Percentiles rank a stretch among this genome's conserved stretches.
These are phyloP conservation scores for Perodicticus potto DNA, from an alignment of 2,797 vertebrate genomes.

Conservation along the genomic window DNA sequence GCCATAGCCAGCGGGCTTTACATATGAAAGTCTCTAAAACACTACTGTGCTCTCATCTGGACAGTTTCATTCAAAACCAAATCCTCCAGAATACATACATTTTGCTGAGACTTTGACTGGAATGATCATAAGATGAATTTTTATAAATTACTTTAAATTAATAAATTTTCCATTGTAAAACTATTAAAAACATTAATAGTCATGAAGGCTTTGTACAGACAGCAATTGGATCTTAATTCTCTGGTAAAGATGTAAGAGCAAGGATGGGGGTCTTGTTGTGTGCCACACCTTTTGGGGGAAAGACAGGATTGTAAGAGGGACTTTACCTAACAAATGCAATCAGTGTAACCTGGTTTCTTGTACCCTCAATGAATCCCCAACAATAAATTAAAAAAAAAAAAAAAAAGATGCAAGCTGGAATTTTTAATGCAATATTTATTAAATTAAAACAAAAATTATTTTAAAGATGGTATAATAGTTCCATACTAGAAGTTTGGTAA, in stretches of 20 bases:
- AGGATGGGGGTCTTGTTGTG: too few species aligned
- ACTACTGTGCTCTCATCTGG: background rate
- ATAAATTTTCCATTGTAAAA: slow-evolving; percentile 68
- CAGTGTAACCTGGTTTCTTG: too few species aligned
- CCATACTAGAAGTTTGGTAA: background rate
- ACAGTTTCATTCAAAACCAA: slow-evolving; percentile 39
- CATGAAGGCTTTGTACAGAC: background rate
- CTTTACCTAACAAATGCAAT: too few species aligned
- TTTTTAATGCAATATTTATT: background rate
- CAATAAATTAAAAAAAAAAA: too few species aligned
- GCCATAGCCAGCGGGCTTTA: background rate
- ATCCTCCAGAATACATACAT: background rate
- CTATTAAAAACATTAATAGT: background rate
- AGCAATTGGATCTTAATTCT: background rate
- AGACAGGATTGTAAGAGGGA: too few species aligned
- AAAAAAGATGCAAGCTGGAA: too few species aligned
- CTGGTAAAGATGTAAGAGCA: background rate
- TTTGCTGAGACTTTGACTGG: background rate
- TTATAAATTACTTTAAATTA: slow-evolving; percentile 71
- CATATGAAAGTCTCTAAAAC: slow-evolving; percentile 45
- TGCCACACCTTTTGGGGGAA: too few species aligned
- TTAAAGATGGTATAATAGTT: background rate
- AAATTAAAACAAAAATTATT: background rate
- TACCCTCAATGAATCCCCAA: too few species aligned
- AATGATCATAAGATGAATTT: slow-evolving; percentile 54